phyloP scores from a whole-genome alignment of 2,888 invertebrate genomes.

The Cheilosia vernalis region DNA sequence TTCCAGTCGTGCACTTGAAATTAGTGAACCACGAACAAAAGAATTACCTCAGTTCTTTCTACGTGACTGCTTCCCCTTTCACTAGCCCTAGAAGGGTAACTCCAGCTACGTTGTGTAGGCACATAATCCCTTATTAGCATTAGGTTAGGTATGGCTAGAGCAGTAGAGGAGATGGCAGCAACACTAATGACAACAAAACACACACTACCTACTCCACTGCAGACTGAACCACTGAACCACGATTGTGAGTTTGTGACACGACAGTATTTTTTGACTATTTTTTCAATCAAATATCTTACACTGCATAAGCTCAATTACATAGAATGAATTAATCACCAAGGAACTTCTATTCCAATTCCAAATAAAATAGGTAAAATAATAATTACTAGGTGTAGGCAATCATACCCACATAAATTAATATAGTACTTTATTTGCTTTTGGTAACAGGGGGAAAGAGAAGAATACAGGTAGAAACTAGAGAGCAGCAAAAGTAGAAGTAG shows the following conservation, averaged over 20 bases:
- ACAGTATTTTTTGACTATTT: background rate
- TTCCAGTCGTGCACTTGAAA: slow-evolving; percentile 43
- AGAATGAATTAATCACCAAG: slow-evolving; percentile 51
- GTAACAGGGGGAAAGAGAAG: slow-evolving; percentile 18
- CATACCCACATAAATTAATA: background rate
- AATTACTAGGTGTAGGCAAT: background rate
- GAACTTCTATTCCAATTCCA: slow-evolving; percentile 25
- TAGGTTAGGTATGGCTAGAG: too few relatives aligned
- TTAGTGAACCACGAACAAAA: slow-evolving; percentile 44
- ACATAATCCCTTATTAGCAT: slow-evolving; percentile 12
- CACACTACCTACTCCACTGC: background rate
- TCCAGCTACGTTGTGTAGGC: slow-evolving; percentile 5
- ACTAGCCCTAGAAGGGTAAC: slow-evolving; percentile 51
- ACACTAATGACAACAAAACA: background rate
- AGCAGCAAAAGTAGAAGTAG: background rate
- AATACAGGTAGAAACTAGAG: slow-evolving; percentile 36
- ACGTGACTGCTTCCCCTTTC: slow-evolving; percentile 71
- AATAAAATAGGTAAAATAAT: background rate
- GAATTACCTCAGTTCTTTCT: slow-evolving; percentile 62
- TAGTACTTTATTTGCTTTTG: slow-evolving; percentile 3
- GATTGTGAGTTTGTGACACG: slow-evolving; percentile 31
- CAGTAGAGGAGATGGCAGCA: background rate
- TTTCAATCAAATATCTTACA: slow-evolving; percentile 28
- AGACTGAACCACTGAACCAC: slow-evolving; percentile 54
- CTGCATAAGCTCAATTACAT: slow-evolving; percentile 19